These are phyloP conservation scores for Ochlodes sylvanus DNA, from an alignment of 2,888 invertebrate genomes.

Conservation along the genomic window DNA sequence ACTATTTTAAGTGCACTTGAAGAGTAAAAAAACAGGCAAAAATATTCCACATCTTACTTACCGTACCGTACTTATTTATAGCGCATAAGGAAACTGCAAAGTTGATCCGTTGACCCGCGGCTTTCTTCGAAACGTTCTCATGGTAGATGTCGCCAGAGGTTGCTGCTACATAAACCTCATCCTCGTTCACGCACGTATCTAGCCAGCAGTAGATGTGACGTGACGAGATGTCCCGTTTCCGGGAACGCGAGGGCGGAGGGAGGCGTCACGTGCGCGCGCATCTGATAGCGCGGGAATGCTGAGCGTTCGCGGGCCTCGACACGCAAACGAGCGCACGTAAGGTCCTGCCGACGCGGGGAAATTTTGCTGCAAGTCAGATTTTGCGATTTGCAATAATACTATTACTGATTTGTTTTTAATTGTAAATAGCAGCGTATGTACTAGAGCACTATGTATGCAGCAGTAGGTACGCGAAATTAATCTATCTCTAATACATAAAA, in stretches of 20 bases:
- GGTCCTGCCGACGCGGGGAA: slow-evolving; percentile 19
- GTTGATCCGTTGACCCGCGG: slow-evolving; percentile 18
- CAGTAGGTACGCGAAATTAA: no score
- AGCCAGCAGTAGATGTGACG: slow-evolving; percentile 33
- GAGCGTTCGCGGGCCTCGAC: slow-evolving; percentile 23
- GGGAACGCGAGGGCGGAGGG: slow-evolving; percentile 49
- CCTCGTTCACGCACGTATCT: slow-evolving; percentile 31
- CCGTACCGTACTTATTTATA: neutral
- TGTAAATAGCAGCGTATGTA: neutral
- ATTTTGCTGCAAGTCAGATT: slow-evolving; percentile 19
- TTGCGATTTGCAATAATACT: slow-evolving; percentile 9
- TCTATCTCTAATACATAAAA: no score
- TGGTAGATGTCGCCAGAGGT: slow-evolving; percentile 14
- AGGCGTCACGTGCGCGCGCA: slow-evolving; percentile 66
- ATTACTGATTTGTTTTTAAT: neutral
- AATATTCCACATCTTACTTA: neutral
- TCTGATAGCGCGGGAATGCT: slow-evolving; percentile 40
- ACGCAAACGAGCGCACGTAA: slow-evolving; percentile 39
- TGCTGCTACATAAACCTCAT: slow-evolving; percentile 26
- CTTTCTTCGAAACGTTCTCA: slow-evolving; percentile 12
- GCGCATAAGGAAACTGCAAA: slow-evolving; percentile 8
- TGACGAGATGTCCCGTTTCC: slow-evolving; percentile 49
- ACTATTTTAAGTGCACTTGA: no score
- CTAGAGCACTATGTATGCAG: no score
- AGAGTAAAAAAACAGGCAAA: neutral